Conservation (phyloP, 2,797 vertebrate genomes). For the Streptopelia turtur region DNA sequence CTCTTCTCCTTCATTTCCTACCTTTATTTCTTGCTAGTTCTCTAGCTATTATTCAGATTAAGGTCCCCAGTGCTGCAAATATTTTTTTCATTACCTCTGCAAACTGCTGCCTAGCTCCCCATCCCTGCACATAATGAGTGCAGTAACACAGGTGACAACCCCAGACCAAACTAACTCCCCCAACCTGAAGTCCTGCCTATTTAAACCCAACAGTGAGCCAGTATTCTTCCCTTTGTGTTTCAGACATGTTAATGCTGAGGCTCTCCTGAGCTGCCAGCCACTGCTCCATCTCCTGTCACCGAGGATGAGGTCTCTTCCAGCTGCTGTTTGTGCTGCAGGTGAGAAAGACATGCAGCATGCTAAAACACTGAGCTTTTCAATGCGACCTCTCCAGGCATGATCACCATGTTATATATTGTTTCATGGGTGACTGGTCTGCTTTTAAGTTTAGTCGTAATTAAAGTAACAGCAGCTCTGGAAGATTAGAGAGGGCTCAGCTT, state of each 20-base stretch:
- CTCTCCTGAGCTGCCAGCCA: background rate
- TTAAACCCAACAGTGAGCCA: background rate
- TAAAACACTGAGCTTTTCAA: background rate
- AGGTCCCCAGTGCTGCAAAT: background rate
- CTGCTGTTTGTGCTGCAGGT: background rate
- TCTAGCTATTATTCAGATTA: background rate
- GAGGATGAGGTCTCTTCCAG: background rate
- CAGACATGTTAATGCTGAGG: background rate
- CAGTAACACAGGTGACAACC: background rate
- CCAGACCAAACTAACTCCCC: background rate
- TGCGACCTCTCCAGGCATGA: background rate
- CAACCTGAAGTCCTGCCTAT: background rate
- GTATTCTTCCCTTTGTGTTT: background rate
- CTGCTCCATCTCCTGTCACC: background rate
- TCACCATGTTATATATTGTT: background rate
- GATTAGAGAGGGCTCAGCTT: background rate
- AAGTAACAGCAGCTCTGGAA: constrained; percentile 7
- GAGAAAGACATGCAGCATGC: background rate
- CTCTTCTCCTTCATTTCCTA: background rate
- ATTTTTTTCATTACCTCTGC: background rate
- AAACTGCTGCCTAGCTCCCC: background rate
- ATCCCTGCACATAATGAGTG: background rate
- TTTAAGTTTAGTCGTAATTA: constrained; percentile 54
- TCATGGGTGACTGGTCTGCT: background rate
- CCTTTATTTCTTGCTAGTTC: background rate